Base-by-base conservation (phyloP, 2,888 invertebrate genomes). In the Diaprepes abbreviatus region DNA sequence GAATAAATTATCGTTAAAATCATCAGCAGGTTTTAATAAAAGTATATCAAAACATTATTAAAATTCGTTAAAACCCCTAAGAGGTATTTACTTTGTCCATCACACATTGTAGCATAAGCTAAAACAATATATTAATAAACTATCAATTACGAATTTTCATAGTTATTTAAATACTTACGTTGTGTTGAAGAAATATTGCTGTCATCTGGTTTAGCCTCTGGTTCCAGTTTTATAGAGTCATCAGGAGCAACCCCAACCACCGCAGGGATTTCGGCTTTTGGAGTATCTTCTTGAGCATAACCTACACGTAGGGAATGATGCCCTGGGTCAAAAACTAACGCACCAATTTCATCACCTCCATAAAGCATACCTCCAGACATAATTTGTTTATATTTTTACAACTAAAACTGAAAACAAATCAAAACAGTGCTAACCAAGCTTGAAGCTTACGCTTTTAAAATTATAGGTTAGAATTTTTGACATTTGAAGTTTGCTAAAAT, bases 311-410 rank as follows among this genome's bases (percentile, higher is more conserved):
- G 85, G 0, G 95, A 94, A 85, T 94, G 93, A 77, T 95, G 94
- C 0, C 96, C 99, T 6, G 97, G 92, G 84, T 99, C 99, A 81
- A 99, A 97, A 31, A 99, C 99, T 74, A 99, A 83, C 0, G 98
- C 98, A 7, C 98, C 98, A 74, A 99, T 98, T 85, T 99, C 99
- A 86, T 99, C 99, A 28, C 94, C 94, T n/a, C 94, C 94, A 76
- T 94, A 95, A 65, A 95, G 81, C 92, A 94, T 94, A 70, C 92
- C 91, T 71, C 92, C 91, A 52, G 85, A 84, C 85, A 85, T 85
- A 28, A 5, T 55, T 43, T 21, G 0, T 10, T 3, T 19, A 19
- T 40, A 17, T 40, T 10, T 43, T 19, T 10, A n/a, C 17, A 19
- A 43, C 2, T 3, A 21, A 43, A 21, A 48, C n/a, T 48, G 3